Evolutionary conservation across 2,113 vertebrate genomes (phyloP), one percentile per base, ranked within the genome.

Genomic region (Malurus elegans): DNA sequence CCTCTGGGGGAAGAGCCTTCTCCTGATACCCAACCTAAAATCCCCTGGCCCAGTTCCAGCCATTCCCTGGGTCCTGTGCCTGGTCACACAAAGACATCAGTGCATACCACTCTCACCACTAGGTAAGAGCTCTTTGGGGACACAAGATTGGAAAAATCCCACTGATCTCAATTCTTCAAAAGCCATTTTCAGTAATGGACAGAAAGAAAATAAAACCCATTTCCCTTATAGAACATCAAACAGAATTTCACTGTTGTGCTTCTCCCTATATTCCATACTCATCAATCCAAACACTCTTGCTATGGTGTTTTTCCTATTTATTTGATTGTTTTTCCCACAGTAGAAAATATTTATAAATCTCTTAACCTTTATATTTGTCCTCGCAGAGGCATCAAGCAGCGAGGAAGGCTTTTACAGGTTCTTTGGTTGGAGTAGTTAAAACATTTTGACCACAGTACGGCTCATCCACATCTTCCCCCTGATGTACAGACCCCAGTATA

Each of bases 1-100:
- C 51, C 40, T 32, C 18, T 16, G 38, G 21, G 28, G 29, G 6
- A 42, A 42, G 34, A 36, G 2, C 48, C 54, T 62, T 48, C 2
- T 4, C 8, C 38, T 79, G 3, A 31, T 0, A 1, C 34, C 18
- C 36, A 28, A 0, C 45, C 53, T 26, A 1, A 42, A 0, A 25
- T 17, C 7, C 15, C 47, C 48, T 42, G 65, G 1, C 40, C 1
- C 56, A 70, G 24, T 18, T 19, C 47, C 73, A 79, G 65, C 66
- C 2, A 0, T 7, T n/a, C 45, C 61, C 10, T 29, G 24, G 38
- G 2, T 12, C 1, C 38, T 53, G n/a, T 18, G 29, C 7, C 70
- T 82, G 47, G 7, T 40, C 62, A 15, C 44, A 73, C 19, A 69
- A 28, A 32, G 47, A 54, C n/a, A 42, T 16, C 62, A 31, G 38